Evolutionary conservation across 2,797 vertebrate genomes (phyloP).

Genomic region (Anas bernieri): DNA sequence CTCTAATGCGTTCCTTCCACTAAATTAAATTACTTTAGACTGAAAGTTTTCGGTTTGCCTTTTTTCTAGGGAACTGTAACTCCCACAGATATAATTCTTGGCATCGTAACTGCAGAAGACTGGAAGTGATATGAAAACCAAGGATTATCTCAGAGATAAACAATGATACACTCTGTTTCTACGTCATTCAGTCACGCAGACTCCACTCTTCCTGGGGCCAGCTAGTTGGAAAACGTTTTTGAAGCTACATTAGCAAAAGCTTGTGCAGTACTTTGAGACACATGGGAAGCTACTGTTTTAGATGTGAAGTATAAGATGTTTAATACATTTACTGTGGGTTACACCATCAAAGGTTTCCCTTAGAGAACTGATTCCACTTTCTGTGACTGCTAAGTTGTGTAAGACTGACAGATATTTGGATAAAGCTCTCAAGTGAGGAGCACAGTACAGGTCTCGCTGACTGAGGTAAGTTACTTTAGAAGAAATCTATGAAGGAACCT

Average conservation of each 20-base stretch:
- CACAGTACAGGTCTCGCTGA: neutral
- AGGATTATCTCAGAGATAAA: constrained; percentile 45
- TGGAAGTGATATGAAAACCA: constrained; percentile 32
- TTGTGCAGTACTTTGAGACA: neutral
- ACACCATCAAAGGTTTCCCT: neutral
- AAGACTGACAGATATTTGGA: neutral
- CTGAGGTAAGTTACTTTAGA: neutral
- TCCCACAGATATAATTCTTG: constrained; percentile 47
- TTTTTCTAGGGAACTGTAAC: constrained; percentile 28
- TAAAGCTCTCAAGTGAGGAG: neutral
- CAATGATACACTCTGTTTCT: neutral
- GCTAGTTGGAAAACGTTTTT: neutral
- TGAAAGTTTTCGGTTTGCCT: constrained; percentile 27
- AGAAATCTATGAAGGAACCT: neutral
- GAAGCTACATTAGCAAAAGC: neutral
- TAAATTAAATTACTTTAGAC: constrained; percentile 18
- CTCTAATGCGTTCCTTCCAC: constrained; percentile 18
- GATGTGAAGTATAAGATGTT: neutral
- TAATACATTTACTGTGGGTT: neutral
- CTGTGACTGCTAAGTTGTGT: neutral
- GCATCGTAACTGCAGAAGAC: neutral
- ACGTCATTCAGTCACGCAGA: neutral
- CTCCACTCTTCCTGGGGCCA: neutral
- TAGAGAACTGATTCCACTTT: rapidly evolving
- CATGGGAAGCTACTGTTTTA: neutral